Conservation (phyloP, 2,797 vertebrate genomes). For the Poecilia wingei region DNA sequence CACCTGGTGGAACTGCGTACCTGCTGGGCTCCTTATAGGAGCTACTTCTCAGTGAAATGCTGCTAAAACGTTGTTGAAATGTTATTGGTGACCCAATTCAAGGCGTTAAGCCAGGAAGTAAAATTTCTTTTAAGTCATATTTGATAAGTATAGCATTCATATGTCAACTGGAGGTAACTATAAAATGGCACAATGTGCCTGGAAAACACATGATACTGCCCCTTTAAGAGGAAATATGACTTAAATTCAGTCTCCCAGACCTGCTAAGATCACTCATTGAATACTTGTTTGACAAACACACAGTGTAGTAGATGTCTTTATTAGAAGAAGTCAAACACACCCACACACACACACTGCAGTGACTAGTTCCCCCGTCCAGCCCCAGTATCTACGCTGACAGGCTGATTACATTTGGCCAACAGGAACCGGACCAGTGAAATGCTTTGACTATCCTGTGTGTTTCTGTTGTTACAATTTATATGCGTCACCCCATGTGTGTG, state of each 20-base stretch:
- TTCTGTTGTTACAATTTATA: conserved; percentile 45
- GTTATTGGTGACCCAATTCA: too few species aligned
- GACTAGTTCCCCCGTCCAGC: conserved; percentile 7
- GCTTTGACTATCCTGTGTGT: conserved; percentile 87
- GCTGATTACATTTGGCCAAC: conserved; percentile 60
- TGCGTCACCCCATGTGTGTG: conserved; percentile 17
- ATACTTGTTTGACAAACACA: neutral
- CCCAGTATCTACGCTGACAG: conserved; percentile 46
- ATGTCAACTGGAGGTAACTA: too few species aligned
- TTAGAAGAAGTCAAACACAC: neutral
- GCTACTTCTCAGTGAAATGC: too few species aligned
- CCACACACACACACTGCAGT: conserved; percentile 9
- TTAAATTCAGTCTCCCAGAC: neutral
- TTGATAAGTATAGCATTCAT: too few species aligned
- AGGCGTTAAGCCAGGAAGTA: too few species aligned
- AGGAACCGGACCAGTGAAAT: conserved; percentile 71
- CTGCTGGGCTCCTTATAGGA: too few species aligned
- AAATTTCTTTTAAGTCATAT: too few species aligned
- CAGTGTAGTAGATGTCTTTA: neutral
- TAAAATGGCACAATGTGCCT: too few species aligned
- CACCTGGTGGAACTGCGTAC: too few species aligned
- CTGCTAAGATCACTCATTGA: neutral
- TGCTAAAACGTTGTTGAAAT: too few species aligned
- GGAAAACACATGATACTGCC: too few species aligned
- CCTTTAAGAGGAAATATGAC: neutral